Evolutionary conservation across 2,113 vertebrate genomes (phyloP).

Genomic region (Gasterosteus aculeatus): DNA sequence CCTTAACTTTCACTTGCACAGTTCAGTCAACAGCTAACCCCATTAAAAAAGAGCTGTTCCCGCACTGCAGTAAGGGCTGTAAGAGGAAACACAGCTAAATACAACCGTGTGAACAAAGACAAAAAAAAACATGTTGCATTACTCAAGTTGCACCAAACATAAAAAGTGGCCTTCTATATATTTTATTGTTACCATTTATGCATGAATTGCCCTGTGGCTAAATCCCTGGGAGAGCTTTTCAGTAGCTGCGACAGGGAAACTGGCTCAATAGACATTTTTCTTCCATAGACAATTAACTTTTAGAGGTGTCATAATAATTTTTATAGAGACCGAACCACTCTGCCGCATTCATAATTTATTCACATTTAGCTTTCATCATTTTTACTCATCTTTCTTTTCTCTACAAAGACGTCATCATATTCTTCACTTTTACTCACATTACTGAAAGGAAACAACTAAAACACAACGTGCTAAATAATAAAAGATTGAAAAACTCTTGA

Average conservation of each 20-base stretch:
- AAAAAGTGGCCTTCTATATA: not conserved
- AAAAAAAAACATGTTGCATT: not conserved
- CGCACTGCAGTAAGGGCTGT: not conserved
- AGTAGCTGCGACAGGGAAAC: not conserved
- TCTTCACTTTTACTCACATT: conserved; percentile 20
- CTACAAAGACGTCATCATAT: conserved; percentile 39
- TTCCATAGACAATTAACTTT: not conserved
- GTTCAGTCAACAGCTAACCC: conserved; percentile 2
- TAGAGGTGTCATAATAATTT: conserved; percentile 8
- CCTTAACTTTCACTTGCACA: conserved; percentile 9
- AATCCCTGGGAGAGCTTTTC: not conserved
- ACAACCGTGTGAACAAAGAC: not conserved
- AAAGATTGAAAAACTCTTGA: not conserved
- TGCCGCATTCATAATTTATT: conserved; percentile 29
- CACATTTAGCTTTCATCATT: not conserved
- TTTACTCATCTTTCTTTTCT: not conserved
- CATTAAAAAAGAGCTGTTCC: conserved; percentile 14
- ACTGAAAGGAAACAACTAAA: conserved; percentile 14
- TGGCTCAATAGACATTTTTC: not conserved
- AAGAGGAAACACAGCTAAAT: not conserved
- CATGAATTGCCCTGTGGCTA: not conserved
- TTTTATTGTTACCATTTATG: not conserved
- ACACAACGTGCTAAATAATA: not conserved
- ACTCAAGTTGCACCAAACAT: not conserved
- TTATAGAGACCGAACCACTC: not conserved